Base-by-base conservation (phyloP, 2,888 invertebrate species). In the Drosophila paramelanica region DNA sequence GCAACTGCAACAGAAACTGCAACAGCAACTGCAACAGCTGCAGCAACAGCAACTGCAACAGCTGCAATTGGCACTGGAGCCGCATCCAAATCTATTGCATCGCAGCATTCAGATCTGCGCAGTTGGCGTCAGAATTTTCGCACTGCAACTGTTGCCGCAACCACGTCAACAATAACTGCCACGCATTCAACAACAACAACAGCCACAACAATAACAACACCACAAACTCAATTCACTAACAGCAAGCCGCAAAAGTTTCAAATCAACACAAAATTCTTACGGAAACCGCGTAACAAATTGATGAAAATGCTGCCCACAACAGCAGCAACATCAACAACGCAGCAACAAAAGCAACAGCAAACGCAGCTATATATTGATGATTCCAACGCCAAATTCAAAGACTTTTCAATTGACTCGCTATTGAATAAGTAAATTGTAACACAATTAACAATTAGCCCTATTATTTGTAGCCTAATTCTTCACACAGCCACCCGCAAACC, bases 391-490 rank as follows among this genome's bases (percentile, higher is more conserved):
- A 92, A 92, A 91, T 91, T 92, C 78, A 92, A 92, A 91, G 92
- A 92, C 89, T 92, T 92, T 85, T 92, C 92, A 73, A 92, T 92
- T 69, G 92, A 92, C 82, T 92, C 92, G 51, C 79, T 92, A 78
- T 82, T 92, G 70, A 91, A 92, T 85, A 90, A 91, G 75, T 84
- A 58, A 78, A 56, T 57, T 17, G 8, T 41, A 71, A 65, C 42
- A 51, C 49, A 67, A 52, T 62, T 43, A 59, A 45, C 57, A 61
- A 59, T 14, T 81, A 88, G 79, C 67, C 67, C 70, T 73, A 75
- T 80, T 68, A 61, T 73, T 80, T 73, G 66, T 88, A 84, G 88
- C 68, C 75, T 55, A 88, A 83, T 86, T 87, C 51, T 60, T 56
- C 8, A 59, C 11, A 67, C 47, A 64, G 51, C 70, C 66, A 66